Percentiles rank a stretch among this genome's conserved stretches.
These are phyloP conservation scores for Hypercompe scribonia DNA, from an alignment of 2,888 invertebrate genomes.

Conservation along the genomic window DNA sequence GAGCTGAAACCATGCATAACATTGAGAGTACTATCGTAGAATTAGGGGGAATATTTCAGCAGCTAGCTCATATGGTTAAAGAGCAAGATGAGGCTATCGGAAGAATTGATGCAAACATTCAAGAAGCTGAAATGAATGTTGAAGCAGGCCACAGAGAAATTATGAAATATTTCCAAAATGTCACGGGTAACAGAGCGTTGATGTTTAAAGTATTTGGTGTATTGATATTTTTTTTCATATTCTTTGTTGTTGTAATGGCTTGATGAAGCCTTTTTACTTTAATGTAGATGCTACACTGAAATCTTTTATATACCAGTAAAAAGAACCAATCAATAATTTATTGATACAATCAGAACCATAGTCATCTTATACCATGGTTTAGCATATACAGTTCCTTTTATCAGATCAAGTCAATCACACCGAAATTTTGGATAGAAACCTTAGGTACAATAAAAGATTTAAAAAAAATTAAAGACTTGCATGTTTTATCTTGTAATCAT, in stretches of 20 bases:
- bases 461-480: neutral
- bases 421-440: neutral
- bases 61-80: slow-evolving; percentile 98
- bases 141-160: slow-evolving; percentile 99
- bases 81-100: slow-evolving; percentile 99
- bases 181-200: slow-evolving; percentile 98
- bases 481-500: neutral
- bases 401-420: neutral
- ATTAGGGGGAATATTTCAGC: slow-evolving; percentile 99
- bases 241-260: slow-evolving; percentile 99
- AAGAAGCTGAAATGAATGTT: slow-evolving; percentile 98
- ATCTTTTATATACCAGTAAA: slow-evolving; percentile 18
- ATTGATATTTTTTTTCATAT: slow-evolving; percentile 99
- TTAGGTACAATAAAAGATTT: neutral
- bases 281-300: neutral
- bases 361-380: neutral
- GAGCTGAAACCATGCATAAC: slow-evolving; percentile 99
- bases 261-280: slow-evolving; percentile 62
- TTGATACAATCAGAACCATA: neutral
- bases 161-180: slow-evolving; percentile 98
- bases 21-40: slow-evolving; percentile 99
- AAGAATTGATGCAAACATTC: slow-evolving; percentile 98
- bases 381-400: neutral
- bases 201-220: slow-evolving; percentile 99
- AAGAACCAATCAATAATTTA: neutral